phyloP scores from a whole-genome alignment of 2,888 invertebrate genomes.

The Rugalucina vietnamica region DNA sequence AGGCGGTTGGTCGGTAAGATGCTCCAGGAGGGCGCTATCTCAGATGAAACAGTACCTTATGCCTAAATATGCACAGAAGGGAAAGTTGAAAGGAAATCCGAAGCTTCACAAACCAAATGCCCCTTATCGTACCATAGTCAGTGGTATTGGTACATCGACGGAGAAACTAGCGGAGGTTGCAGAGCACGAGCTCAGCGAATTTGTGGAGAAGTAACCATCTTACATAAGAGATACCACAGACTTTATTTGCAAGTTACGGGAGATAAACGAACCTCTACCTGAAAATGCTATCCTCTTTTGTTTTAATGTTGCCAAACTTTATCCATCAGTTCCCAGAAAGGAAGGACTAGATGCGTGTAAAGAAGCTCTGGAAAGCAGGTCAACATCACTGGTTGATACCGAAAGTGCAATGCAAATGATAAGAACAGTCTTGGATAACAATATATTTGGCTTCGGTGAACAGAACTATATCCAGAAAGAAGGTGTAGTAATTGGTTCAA shows the following conservation, averaged over 20 bases:
- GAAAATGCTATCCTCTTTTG: background rate
- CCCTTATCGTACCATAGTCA: background rate
- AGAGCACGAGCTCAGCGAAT: background rate
- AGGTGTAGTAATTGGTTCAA: background rate
- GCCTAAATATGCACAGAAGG: too few relatives aligned
- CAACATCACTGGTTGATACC: background rate
- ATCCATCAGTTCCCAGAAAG: background rate
- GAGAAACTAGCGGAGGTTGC: background rate
- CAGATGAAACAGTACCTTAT: background rate
- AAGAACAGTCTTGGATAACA: background rate
- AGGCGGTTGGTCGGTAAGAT: conserved; percentile 1
- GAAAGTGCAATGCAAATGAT: background rate
- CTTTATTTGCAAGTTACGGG: background rate
- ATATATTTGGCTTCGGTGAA: background rate
- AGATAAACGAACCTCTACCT: background rate
- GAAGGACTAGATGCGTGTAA: background rate
- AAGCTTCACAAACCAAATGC: too few relatives aligned
- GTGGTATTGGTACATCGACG: background rate
- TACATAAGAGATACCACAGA: background rate
- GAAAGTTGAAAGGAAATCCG: too few relatives aligned
- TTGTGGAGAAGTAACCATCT: background rate
- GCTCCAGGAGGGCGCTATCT: background rate
- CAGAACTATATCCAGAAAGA: background rate
- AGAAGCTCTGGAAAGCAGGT: background rate
- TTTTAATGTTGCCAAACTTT: background rate